Evolutionary conservation across 2,797 vertebrate genomes (phyloP).

Genomic region (Fringilla coelebs): DNA sequence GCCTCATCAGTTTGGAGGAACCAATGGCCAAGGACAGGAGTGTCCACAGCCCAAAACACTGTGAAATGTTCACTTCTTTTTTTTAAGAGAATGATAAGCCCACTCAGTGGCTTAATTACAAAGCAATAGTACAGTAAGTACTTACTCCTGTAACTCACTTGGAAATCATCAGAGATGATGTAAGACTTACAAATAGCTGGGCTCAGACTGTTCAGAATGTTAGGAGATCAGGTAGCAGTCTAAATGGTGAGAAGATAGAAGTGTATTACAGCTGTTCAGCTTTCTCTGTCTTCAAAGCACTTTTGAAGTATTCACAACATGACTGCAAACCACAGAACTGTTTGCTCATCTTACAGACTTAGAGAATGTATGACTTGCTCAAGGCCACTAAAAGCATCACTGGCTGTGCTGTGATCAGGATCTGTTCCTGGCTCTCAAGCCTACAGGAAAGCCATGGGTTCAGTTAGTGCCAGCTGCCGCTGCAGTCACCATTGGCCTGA

Average conservation of each 20-base stretch:
- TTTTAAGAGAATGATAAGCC: background rate
- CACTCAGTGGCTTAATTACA: background rate
- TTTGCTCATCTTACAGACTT: background rate
- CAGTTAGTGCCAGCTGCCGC: fast-evolving
- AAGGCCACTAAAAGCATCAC: background rate
- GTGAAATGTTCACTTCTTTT: background rate
- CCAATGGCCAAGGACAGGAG: background rate
- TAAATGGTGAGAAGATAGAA: background rate
- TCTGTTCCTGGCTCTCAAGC: background rate
- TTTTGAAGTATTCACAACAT: background rate
- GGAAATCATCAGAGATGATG: background rate
- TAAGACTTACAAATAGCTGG: background rate
- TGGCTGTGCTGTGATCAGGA: background rate
- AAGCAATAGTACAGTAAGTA: background rate
- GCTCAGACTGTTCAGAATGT: background rate
- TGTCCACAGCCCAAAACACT: background rate
- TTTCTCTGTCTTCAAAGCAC: background rate
- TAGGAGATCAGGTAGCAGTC: background rate
- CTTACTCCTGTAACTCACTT: background rate
- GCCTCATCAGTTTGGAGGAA: background rate
- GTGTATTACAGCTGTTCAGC: background rate
- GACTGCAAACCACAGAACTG: background rate
- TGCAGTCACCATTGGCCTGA: background rate
- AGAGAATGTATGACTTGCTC: background rate
- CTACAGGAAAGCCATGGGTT: background rate